phyloP scores from a whole-genome alignment of 2,888 invertebrate genomes.

The Fragum whitleyi region DNA sequence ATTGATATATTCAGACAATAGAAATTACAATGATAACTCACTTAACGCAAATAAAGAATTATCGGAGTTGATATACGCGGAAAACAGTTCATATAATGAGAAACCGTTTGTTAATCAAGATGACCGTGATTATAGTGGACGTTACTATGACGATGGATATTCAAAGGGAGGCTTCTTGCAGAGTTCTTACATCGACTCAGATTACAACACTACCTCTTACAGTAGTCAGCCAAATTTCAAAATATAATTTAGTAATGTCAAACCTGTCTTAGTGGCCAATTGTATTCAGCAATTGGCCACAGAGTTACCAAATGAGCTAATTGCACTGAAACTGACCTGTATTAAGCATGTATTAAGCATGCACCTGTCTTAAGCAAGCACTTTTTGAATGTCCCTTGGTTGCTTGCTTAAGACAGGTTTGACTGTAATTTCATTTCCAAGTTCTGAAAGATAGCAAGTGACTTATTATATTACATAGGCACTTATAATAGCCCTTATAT shows the following conservation, averaged over 20 bases:
- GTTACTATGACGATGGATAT: constrained; percentile 28
- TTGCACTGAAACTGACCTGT: too few species aligned
- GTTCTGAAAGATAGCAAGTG: too few species aligned
- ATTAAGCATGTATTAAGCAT: too few species aligned
- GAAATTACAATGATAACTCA: constrained; percentile 2
- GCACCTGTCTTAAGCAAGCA: too few species aligned
- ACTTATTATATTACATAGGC: too few species aligned
- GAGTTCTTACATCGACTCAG: constrained; percentile 28
- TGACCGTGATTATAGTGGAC: not conserved
- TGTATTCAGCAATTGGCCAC: too few species aligned
- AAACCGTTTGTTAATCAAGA: not conserved
- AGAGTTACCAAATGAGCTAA: too few species aligned
- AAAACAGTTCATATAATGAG: constrained; percentile 1
- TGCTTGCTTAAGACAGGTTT: too few species aligned
- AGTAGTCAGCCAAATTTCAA: constrained; percentile 51
- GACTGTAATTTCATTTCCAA: too few species aligned
- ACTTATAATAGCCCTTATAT: too few species aligned
- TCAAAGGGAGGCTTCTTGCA: constrained; percentile 47
- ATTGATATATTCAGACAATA: not conserved
- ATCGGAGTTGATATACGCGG: not conserved
- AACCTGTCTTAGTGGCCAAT: too few species aligned
- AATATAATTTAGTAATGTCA: constrained; percentile 35
- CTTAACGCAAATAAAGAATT: constrained; percentile 3
- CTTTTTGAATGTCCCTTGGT: too few species aligned
- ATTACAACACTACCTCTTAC: constrained; percentile 51